phyloP scores from a whole-genome alignment of 2,797 vertebrate genomes.

The Tokudaia muenninki region DNA sequence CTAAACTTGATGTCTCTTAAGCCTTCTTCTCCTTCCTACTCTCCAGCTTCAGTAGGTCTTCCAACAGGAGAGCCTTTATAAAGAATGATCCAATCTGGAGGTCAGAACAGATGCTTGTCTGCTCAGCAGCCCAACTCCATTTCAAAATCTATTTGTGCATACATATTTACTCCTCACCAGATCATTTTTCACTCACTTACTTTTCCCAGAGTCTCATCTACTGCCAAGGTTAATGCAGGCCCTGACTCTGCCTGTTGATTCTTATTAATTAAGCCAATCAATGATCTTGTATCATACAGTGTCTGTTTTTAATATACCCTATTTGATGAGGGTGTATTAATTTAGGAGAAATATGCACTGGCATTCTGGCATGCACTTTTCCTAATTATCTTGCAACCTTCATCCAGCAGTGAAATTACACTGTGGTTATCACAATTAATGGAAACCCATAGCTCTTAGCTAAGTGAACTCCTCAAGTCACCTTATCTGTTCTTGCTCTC shows the following conservation, averaged over 20 bases:
- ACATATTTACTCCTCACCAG: slow-evolving; percentile 45
- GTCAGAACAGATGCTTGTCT: not conserved
- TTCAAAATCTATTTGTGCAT: slow-evolving; percentile 43
- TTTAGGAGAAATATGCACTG: slow-evolving; percentile 77
- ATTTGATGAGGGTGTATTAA: slow-evolving; percentile 79
- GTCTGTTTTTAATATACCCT: slow-evolving; percentile 81
- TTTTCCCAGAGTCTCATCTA: slow-evolving; percentile 52
- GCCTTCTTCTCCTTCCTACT: not conserved
- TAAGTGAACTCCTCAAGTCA: slow-evolving; percentile 73
- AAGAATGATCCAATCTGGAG: not conserved
- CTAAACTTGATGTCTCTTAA: not conserved
- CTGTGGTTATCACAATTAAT: slow-evolving; percentile 73
- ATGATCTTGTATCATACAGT: slow-evolving; percentile 68
- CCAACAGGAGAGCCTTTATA: not conserved
- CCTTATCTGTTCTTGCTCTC: slow-evolving; percentile 69
- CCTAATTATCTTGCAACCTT: slow-evolving; percentile 78
- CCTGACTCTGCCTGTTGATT: slow-evolving; percentile 79
- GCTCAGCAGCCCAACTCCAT: not conserved
- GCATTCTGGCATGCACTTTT: slow-evolving; percentile 68
- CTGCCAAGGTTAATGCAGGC: slow-evolving; percentile 75
- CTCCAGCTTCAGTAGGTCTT: not conserved
- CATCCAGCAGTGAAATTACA: slow-evolving; percentile 75
- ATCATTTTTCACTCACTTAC: slow-evolving; percentile 45
- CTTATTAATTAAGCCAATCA: slow-evolving; percentile 83
- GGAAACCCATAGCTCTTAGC: slow-evolving; percentile 72